A percentile compares a stretch with the other conserved stretches of the same genome.
Evolutionary conservation across 2,797 vertebrate species (phyloP).

Genomic region (Premnoplex brunnescens): DNA sequence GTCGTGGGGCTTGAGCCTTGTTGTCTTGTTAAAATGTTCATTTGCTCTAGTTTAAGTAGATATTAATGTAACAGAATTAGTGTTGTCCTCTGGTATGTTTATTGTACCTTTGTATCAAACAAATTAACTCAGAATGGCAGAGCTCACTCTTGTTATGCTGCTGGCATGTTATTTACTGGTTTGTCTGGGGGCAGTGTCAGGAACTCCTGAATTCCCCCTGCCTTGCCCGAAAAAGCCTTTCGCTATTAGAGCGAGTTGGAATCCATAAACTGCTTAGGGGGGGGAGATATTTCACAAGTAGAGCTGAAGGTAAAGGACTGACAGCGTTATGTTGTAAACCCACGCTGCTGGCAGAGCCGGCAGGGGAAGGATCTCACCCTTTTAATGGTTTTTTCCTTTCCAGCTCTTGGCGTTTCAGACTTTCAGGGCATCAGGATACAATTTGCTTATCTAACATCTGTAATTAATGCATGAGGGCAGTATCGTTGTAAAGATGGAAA

Average conservation of each 20-base stretch:
- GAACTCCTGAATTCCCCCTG: neutral
- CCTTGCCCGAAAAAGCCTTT: neutral
- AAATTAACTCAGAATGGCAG: neutral
- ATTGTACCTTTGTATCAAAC: neutral
- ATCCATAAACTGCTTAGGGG: neutral
- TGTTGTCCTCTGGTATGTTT: neutral
- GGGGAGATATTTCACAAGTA: neutral
- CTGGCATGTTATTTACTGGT: neutral
- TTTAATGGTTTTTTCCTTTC: neutral
- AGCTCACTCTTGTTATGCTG: neutral
- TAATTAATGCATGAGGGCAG: neutral
- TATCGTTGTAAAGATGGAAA: neutral
- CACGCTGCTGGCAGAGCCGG: neutral
- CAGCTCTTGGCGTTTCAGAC: neutral
- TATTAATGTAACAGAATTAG: neutral
- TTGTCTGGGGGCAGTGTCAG: neutral
- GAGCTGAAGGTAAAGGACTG: slow-evolving; percentile 27
- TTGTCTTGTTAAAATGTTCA: neutral
- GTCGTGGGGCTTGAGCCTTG: neutral
- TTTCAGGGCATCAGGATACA: neutral
- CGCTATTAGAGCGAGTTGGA: neutral
- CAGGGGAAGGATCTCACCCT: neutral
- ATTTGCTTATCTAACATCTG: slow-evolving; percentile 36
- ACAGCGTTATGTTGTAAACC: neutral
- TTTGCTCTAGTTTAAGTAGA: neutral